Evolutionary conservation across 2,113 vertebrate species (phyloP), one percentile per base, ranked within the genome.

Genomic region (Aspiorhynchus laticeps): DNA sequence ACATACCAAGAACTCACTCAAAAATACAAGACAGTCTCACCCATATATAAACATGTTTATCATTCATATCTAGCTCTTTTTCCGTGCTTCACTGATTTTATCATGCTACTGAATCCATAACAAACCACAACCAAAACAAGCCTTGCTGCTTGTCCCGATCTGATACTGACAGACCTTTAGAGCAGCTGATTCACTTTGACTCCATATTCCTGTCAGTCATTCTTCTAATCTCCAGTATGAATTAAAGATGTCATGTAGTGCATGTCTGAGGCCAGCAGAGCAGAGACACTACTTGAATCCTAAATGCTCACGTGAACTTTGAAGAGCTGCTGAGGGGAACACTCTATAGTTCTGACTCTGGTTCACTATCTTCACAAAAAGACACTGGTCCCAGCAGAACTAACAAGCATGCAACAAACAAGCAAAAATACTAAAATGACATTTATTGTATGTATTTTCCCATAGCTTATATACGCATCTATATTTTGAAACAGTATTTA

Each of bases 171-270:
- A 80, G 33, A 43, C 33, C 78, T 59, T 41, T 80, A 38, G 78
- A 80, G 56, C 56, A 63, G 78, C 33, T 63, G 56, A 80, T 80
- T 80, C 56, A 63, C 56, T 80, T 80, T 63, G 36, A 80, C 33
- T 80, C 56, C 36, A 61, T 28, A 80, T 80, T 41, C 36, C 56
- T 80, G 78, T 41, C 78, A 80, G 56, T 41, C 24, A 63, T 56
- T n/a, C 19, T 26, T 63, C 36, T 41, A 73, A 71, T 28, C 31
- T 69, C 51, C 65, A 31, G 28, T 17, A 81, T 67, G 79, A 80
- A 69, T 67, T 67, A 80, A 81, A 71, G 48, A 86, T 41, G 77
- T 67, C 63, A 53, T 80, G 78, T 59, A 80, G 33, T 61, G 53
- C 78, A 63, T 63, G 78, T 80, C 78, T 80, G 56, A 79, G 51